phyloP scores from a whole-genome alignment of 2,797 vertebrate genomes.

The Gobionotothen gibberifrons region DNA sequence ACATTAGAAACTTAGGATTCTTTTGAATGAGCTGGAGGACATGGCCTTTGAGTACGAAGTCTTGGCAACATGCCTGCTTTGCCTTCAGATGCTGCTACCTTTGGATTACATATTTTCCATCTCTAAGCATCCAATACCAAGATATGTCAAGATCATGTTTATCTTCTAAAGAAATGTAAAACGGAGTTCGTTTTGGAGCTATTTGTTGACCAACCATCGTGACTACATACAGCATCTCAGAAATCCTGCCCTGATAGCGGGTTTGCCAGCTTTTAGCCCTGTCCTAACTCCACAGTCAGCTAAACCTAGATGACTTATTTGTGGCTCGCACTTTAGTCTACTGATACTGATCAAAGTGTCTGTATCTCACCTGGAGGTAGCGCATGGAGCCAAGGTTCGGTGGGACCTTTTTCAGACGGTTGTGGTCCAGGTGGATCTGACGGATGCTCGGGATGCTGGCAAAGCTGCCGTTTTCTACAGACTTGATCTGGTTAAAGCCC shows the following conservation, averaged over 20 bases:
- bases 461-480: slow-evolving; percentile 94
- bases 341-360: not conserved
- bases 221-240: not conserved
- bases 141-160: not conserved
- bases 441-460: slow-evolving; percentile 88
- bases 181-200: not conserved
- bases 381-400: slow-evolving; percentile 89
- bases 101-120: not conserved
- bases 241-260: not conserved
- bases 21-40: not conserved
- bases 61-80: not conserved
- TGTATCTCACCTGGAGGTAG: slow-evolving; percentile 90
- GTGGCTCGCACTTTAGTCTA: not conserved
- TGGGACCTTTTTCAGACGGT: slow-evolving; percentile 93
- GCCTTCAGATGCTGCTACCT: not conserved
- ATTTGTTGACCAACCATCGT: not conserved
- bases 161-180: not conserved
- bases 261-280: not conserved
- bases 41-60: not conserved
- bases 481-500: slow-evolving; percentile 94
- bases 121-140: not conserved
- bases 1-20: not conserved
- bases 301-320: not conserved
- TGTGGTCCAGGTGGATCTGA: slow-evolving; percentile 94
- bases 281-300: not conserved